These are phyloP conservation scores for Chrysolina haemoptera DNA, from an alignment of 2,888 invertebrate species.

Conservation along the genomic window DNA sequence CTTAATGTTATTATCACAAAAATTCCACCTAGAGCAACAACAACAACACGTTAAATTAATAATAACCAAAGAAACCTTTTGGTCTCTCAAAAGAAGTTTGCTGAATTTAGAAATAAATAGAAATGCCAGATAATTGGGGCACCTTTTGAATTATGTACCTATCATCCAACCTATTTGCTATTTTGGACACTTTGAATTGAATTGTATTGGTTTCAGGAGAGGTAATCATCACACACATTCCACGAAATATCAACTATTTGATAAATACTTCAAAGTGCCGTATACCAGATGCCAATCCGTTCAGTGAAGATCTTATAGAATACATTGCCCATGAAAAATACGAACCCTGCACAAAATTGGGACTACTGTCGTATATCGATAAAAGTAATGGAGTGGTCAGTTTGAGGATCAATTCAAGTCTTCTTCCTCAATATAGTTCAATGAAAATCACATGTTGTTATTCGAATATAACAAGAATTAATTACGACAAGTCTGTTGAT, in stretches of 20 bases:
- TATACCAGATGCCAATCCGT: slow-evolving; percentile 60
- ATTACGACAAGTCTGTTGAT: slow-evolving; percentile 51
- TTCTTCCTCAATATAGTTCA: slow-evolving; percentile 55
- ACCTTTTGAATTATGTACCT: no score
- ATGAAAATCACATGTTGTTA: slow-evolving; percentile 59
- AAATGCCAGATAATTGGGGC: no score
- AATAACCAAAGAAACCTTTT: no score
- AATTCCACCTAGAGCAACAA: no score
- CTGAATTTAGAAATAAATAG: no score
- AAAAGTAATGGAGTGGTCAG: slow-evolving; percentile 47
- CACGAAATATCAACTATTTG: slow-evolving; percentile 49
- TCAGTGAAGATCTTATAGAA: slow-evolving; percentile 56
- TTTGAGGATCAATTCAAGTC: slow-evolving; percentile 53
- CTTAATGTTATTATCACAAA: no score
- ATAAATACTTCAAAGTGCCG: slow-evolving; percentile 58
- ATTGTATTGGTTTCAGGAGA: not conserved
- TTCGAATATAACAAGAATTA: slow-evolving; percentile 61
- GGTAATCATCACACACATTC: not conserved
- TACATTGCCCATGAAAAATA: slow-evolving; percentile 55
- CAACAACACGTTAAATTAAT: no score
- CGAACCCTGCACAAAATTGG: slow-evolving; percentile 53
- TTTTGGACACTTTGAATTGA: not conserved
- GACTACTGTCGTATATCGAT: slow-evolving; percentile 57
- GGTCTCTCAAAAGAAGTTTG: no score
- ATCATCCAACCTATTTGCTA: no score